Conservation (phyloP, 2,888 invertebrate species). For the Allolobophora icterica region DNA sequence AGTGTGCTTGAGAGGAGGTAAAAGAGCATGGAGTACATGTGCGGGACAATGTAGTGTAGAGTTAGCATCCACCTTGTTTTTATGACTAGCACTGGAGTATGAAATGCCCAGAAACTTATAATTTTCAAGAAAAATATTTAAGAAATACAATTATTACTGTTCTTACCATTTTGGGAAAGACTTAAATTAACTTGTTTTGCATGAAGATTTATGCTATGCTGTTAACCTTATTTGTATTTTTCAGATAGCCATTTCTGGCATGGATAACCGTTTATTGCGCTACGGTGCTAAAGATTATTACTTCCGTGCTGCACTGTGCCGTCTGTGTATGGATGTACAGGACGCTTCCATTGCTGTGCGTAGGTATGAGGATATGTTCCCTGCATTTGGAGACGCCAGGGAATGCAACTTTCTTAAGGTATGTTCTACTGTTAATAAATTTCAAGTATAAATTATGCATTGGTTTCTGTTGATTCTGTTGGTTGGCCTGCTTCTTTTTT, state of each 20-base stretch:
- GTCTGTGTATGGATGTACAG: conserved; percentile 90
- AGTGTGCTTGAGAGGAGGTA: too few relatives aligned
- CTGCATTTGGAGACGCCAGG: conserved; percentile 91
- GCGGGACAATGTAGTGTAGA: too few relatives aligned
- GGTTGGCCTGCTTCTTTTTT: too few relatives aligned
- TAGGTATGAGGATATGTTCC: conserved; percentile 90
- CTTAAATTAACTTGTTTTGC: background rate
- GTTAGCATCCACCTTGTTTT: too few relatives aligned
- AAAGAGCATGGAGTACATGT: too few relatives aligned
- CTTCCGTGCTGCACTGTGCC: conserved; percentile 94
- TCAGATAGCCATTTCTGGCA: conserved; percentile 83
- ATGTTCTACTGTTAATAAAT: conserved; percentile 46
- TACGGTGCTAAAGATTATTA: conserved; percentile 99
- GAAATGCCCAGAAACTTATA: background rate
- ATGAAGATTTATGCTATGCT: background rate
- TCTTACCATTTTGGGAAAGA: background rate
- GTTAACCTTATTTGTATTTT: background rate
- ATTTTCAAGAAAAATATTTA: background rate
- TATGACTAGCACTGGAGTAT: too few relatives aligned
- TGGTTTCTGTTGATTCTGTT: too few relatives aligned
- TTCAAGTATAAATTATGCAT: too few relatives aligned
- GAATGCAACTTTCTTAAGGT: conserved; percentile 94
- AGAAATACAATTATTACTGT: background rate
- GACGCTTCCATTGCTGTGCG: conserved; percentile 87
- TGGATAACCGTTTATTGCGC: conserved; percentile 93